Base-by-base conservation (phyloP, 92 coral and sea anemone species). In the Parazoanthus darwini region DNA sequence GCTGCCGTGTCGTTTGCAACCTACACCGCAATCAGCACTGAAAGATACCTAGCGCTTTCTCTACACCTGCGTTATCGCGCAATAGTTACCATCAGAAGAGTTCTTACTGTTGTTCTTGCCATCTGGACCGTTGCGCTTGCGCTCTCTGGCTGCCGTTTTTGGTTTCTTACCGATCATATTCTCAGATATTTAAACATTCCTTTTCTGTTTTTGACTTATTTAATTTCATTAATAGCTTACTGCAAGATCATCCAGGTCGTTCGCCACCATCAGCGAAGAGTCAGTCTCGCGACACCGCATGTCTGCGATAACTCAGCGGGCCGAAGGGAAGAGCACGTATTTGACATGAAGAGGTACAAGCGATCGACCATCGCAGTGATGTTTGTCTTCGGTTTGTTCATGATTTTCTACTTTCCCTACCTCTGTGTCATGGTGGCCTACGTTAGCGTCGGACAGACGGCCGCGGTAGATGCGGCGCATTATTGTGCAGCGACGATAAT, bases 351-450 rank as follows among this genome's bases (percentile, higher is more conserved):
- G 77, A 80, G 59, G 16, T 90, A 79, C 90, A 90, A 86, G 80
- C 81, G 82, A 43, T 86, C 92, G 26, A 86, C 92, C 5, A 65
- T 79, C 5, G 68, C 92, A 5, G 86, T 90, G 87, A 78, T 90
- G 22, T 18, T 78, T 72, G 86, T 90, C 14, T 89, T 90, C 58
- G 92, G 92, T 0, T 20, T 90, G 33, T 90, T 90, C 56, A 80
- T 88, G 67, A 50, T 50, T 0, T 90, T 87, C 35, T 90, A 66
- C 76, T 48, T 81, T 8, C 92, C 92, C 0, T 56, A 77, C 37
- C 65, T 90, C 36, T 72, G 92, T 35, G 92, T 90, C 8, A 78
- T 59, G 56, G 22, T 90, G 0, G 90, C 68, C 0, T 86, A 86
- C 20, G 83, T 72, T 25, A 20, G 58, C 37, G 25, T 67, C 38